Conservation (phyloP, 1,140 invertebrate genomes). For the Vanessa atalanta region DNA sequence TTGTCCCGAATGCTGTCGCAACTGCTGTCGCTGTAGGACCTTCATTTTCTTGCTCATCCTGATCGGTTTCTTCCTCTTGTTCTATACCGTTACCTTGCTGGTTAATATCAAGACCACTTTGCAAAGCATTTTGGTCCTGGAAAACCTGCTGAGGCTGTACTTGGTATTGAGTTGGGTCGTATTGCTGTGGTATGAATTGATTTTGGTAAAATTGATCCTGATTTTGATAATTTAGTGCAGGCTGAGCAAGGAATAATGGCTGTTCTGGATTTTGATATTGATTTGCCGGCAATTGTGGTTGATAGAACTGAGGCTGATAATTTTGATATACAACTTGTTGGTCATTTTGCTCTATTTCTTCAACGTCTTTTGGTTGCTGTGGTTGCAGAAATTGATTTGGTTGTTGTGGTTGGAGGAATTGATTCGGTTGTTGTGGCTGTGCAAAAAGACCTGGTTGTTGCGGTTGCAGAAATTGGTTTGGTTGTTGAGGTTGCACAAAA, state of each 20-base stretch:
- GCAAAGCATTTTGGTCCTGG: constrained; percentile 61
- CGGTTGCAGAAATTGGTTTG: constrained; percentile 23
- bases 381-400: constrained; percentile 36
- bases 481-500: constrained; percentile 28
- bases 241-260: constrained; percentile 39
- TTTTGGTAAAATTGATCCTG: constrained; percentile 50
- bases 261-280: constrained; percentile 46
- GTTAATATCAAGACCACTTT: constrained; percentile 68
- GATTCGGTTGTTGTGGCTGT: constrained; percentile 46
- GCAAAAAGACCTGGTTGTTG: constrained; percentile 31
- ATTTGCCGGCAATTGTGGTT: constrained; percentile 43
- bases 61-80: constrained; percentile 50
- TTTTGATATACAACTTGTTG: constrained; percentile 42
- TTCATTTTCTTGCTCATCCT: constrained; percentile 50
- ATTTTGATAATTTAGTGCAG: constrained; percentile 45
- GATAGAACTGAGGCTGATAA: constrained; percentile 44
- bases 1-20: constrained; percentile 70
- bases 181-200: constrained; percentile 42
- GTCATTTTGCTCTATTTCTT: constrained; percentile 41
- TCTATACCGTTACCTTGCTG: constrained; percentile 66
- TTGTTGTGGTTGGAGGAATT: constrained; percentile 39
- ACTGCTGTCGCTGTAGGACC: constrained; percentile 58
- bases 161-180: constrained; percentile 38
- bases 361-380: constrained; percentile 37
- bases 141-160: constrained; percentile 24